phyloP scores from a whole-genome alignment of 2,888 invertebrate species.

The Luffia ferchaultella region DNA sequence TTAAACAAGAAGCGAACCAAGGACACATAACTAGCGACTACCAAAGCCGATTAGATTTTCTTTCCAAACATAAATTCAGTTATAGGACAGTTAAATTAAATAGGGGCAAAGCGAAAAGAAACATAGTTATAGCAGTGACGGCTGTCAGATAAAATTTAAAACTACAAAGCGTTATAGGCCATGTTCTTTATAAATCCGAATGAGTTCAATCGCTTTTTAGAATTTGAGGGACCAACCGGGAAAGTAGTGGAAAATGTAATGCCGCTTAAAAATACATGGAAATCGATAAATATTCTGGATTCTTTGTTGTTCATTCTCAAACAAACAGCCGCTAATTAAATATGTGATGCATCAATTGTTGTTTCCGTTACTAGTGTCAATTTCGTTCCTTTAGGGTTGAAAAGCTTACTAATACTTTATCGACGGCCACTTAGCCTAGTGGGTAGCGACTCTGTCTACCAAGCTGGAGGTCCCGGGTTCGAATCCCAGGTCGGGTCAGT shows the following conservation, averaged over 20 bases:
- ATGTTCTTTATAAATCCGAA: not conserved
- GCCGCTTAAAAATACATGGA: not conserved
- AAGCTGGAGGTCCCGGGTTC: too few species aligned
- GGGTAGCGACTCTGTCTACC: too few species aligned
- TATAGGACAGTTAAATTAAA: conserved; percentile 51
- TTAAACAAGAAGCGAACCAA: conserved; percentile 34
- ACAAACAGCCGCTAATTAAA: not conserved
- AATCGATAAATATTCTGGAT: not conserved
- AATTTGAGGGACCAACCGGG: conserved; percentile 42
- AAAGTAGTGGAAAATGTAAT: not conserved
- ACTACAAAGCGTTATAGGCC: too few species aligned
- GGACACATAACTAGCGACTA: conserved; percentile 7
- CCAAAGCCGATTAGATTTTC: conserved; percentile 26
- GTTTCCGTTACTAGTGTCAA: not conserved
- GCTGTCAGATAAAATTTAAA: conserved; percentile 45
- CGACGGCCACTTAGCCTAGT: too few species aligned
- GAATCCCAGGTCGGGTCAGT: too few species aligned
- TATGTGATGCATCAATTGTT: not conserved
- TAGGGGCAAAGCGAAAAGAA: conserved; percentile 48
- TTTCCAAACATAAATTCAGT: conserved; percentile 48
- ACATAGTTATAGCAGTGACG: conserved; percentile 51
- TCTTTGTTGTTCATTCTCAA: not conserved
- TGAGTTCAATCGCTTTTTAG: conserved; percentile 32
- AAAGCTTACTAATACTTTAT: too few species aligned
- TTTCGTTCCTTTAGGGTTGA: too few species aligned